phyloP scores from a whole-genome alignment of 2,888 invertebrate species.

The Gastrophysa polygoni region DNA sequence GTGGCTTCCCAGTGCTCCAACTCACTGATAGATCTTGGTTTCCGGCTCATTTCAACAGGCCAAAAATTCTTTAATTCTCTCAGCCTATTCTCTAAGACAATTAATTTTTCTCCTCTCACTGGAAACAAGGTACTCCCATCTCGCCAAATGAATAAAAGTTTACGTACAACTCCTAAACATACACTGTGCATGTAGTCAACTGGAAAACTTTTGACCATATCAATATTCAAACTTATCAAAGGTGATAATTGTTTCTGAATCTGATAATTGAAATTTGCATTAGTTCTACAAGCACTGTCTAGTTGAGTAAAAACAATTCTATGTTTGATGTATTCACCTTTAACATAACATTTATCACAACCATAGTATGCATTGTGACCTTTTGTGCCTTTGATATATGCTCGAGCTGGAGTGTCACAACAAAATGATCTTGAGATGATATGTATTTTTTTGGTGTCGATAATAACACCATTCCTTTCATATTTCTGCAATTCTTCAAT shows the following conservation, averaged over 20 bases:
- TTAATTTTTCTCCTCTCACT: background rate
- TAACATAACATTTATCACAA: conserved; percentile 36
- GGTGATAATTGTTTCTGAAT: conserved; percentile 32
- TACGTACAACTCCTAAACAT: conserved; percentile 8
- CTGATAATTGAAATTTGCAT: conserved; percentile 19
- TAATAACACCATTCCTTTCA: too few species aligned
- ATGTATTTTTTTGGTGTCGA: background rate
- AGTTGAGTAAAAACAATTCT: conserved; percentile 34
- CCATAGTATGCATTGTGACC: conserved; percentile 10
- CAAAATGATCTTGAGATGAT: background rate
- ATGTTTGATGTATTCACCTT: conserved; percentile 28
- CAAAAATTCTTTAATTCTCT: conserved; percentile 12
- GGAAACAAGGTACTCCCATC: background rate
- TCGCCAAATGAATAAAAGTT: conserved; percentile 4
- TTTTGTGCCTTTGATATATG: conserved; percentile 9
- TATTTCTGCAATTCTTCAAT: conserved; percentile 1
- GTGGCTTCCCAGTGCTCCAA: conserved; percentile 38
- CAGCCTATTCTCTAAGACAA: conserved; percentile 10
- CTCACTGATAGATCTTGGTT: conserved; percentile 35
- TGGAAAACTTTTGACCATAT: conserved; percentile 10
- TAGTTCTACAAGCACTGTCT: conserved; percentile 33
- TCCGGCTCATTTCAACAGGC: conserved; percentile 39
- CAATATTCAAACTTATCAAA: conserved; percentile 16
- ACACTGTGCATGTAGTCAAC: conserved; percentile 10
- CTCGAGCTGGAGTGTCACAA: conserved; percentile 8